phyloP scores from a whole-genome alignment of 2,113 vertebrate genomes.

The Pituophis catenifer region DNA sequence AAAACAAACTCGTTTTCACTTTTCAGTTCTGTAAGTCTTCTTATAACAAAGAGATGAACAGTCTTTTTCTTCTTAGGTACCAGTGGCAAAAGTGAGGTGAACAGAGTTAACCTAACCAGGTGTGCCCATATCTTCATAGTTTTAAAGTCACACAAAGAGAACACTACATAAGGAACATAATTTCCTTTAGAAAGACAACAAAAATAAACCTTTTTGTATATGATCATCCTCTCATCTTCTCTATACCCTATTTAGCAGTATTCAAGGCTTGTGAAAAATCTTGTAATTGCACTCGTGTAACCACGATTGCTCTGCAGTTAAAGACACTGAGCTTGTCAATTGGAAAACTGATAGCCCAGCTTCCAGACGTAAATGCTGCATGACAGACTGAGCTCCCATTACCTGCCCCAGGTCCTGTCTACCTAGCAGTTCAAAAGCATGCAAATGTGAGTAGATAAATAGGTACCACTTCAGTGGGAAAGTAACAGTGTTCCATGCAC shows the following conservation, averaged over 20 bases:
- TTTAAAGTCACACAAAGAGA: not conserved
- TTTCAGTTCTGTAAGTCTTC: not conserved
- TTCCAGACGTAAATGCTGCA: not conserved
- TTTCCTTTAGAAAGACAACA: not conserved
- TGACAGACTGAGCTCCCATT: not conserved
- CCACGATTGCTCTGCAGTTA: not conserved
- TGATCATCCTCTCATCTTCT: not conserved
- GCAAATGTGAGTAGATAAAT: not conserved
- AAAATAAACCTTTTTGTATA: not conserved
- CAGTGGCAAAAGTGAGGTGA: not conserved
- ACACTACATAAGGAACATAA: not conserved
- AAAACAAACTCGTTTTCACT: not conserved
- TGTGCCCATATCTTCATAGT: not conserved
- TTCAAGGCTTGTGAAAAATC: not conserved
- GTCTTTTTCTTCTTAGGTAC: not conserved
- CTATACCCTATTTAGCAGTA: not conserved
- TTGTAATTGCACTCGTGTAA: not conserved
- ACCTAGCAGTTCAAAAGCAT: not conserved
- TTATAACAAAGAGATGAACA: not conserved
- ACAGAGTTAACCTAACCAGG: not conserved
- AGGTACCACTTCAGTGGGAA: not conserved
- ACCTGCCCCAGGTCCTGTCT: not conserved
- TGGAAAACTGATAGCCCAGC: not conserved
- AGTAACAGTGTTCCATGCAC: not conserved
- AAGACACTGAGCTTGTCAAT: not conserved